Evolutionary conservation across 2,113 vertebrate genomes (phyloP).

Genomic region (Aspiorhynchus laticeps): DNA sequence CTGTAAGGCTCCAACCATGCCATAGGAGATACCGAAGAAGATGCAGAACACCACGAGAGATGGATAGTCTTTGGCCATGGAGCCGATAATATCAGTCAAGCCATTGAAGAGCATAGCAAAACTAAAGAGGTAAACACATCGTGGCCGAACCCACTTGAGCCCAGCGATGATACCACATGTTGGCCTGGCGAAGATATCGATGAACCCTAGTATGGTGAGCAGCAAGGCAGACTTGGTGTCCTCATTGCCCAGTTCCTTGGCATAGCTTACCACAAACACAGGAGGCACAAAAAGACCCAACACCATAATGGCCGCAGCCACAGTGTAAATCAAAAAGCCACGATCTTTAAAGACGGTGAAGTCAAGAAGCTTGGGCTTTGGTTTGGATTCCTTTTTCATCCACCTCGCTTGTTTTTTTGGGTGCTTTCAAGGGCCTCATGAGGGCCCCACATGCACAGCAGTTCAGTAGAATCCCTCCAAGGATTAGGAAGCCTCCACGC

Average conservation of each 20-base stretch:
- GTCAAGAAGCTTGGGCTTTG: conserved; percentile 84
- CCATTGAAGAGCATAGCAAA: conserved; percentile 96
- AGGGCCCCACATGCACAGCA: conserved; percentile 92
- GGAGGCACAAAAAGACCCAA: conserved; percentile 94
- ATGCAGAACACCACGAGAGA: conserved; percentile 88
- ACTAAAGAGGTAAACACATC: conserved; percentile 91
- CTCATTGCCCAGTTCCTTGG: conserved; percentile 86
- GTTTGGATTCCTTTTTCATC: conserved; percentile 56
- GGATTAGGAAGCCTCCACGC: conserved; percentile 93
- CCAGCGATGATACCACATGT: conserved; percentile 86
- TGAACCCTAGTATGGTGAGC: conserved; percentile 88
- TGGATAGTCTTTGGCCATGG: conserved; percentile 77
- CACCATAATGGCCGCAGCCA: conserved; percentile 93
- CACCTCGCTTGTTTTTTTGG: conserved; percentile 57
- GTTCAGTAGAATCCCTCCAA: conserved; percentile 91
- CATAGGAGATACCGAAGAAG: conserved; percentile 96
- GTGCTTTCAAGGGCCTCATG: conserved; percentile 85
- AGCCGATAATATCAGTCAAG: conserved; percentile 87
- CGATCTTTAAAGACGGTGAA: conserved; percentile 88
- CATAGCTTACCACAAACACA: conserved; percentile 92
- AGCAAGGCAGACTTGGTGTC: conserved; percentile 90
- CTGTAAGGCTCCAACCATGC: conserved; percentile 97
- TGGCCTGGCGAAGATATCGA: conserved; percentile 93
- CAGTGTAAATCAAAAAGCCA: conserved; percentile 87
- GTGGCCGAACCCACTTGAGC: conserved; percentile 85